Base-by-base conservation (phyloP, 2,113 vertebrate genomes). In the Odobenus rosmarus region DNA sequence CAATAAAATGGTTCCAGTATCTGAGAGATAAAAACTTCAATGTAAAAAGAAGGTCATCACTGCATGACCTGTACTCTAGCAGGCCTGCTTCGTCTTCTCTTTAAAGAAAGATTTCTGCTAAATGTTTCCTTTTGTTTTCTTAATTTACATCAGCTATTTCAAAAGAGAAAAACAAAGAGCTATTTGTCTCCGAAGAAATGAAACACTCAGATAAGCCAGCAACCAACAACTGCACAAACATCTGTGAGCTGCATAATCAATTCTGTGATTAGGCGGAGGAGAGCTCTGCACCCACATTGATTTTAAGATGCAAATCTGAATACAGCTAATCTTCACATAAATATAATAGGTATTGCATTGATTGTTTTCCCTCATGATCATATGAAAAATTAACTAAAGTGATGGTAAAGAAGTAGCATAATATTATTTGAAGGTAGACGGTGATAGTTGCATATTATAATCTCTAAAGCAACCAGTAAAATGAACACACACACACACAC, bases 221-320 rank as follows among this genome's bases (percentile, higher is more conserved):
- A 53, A 7, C 11, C 39, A 42, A 24, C 49, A 23, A 36, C 46
- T 23, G 93, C 97, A 96, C 98, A 96, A 92, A 96, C 59, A 81
- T 97, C 96, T 96, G 82, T 83, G 97, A 97, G 90, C 85, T 80
- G 62, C 83, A 76, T 88, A 57, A 96, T 98, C 97, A 93, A 88
- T 97, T 93, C 93, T 24, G 28, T 85, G 69, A 74, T 97, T 95
- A 96, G 95, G 93, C 96, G 91, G 96, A 80, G 94, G 64, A 82
- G 71, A 87, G 97, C 97, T 97, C 86, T 59, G 88, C 93, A 83
- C 53, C 90, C 86, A 10, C 96, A 98, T 95, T 79, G 98, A 98
- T 98, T 97, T 96, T 88, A 94, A 84, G 90, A 94, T 95, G 93
- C 95, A 97, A 96, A 98, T 98, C 87, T 94, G 96, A 94, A 98